These are phyloP conservation scores for Panthera tigris DNA, from an alignment of 2,113 vertebrate genomes.

Conservation along the genomic window DNA sequence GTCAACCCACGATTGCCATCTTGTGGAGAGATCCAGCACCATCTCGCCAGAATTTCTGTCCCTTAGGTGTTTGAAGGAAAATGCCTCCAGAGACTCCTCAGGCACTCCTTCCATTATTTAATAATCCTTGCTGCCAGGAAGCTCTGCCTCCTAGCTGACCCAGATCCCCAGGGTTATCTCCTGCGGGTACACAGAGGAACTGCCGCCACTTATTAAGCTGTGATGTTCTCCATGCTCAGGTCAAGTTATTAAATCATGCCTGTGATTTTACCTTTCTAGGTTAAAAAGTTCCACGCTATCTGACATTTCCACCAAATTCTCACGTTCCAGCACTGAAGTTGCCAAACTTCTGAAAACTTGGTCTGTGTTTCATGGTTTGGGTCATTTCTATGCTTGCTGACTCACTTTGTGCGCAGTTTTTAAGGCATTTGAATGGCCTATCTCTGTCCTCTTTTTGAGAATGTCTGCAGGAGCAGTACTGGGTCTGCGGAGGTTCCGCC, in stretches of 20 bases:
- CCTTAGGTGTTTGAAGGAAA: conserved; percentile 1
- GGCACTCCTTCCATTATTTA: background rate
- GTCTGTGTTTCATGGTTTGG: background rate
- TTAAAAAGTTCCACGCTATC: background rate
- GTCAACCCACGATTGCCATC: conserved; percentile 73
- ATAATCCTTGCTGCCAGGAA: conserved; percentile 4
- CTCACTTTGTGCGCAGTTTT: background rate
- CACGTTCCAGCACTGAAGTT: background rate
- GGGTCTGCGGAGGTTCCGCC: background rate
- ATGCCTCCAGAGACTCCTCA: background rate
- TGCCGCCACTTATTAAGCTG: background rate
- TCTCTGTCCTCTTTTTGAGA: background rate
- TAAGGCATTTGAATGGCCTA: background rate
- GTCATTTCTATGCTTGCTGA: background rate
- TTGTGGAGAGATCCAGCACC: conserved; percentile 64
- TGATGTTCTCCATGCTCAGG: background rate
- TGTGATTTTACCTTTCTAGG: background rate
- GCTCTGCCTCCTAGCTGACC: background rate
- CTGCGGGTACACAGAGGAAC: fast-evolving
- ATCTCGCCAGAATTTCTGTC: background rate
- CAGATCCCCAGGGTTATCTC: background rate
- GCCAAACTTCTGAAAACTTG: background rate
- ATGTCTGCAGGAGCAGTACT: background rate
- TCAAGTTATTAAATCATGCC: background rate
- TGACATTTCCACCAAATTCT: background rate